Evolutionary conservation across 2,113 vertebrate genomes (phyloP).

Genomic region (Bubo scandiacus): DNA sequence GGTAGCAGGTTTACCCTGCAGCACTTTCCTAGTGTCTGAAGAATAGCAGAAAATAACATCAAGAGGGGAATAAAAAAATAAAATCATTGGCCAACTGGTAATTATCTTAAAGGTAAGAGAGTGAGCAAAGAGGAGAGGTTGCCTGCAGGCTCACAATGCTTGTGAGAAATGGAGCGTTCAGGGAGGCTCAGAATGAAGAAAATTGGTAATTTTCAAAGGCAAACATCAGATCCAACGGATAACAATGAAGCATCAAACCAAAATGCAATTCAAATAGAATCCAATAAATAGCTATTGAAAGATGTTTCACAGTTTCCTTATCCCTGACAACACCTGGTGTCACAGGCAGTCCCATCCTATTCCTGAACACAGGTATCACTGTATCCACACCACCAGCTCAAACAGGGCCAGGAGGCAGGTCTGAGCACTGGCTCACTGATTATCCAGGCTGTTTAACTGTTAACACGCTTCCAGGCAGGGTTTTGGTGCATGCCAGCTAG

Average conservation of each 20-base stretch:
- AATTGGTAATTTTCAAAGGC: slow-evolving; percentile 3
- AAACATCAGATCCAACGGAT: background rate
- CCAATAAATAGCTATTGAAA: background rate
- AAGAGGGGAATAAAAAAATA: background rate
- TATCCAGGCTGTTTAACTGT: background rate
- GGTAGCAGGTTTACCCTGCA: background rate
- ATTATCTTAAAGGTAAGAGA: background rate
- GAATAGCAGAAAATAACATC: background rate
- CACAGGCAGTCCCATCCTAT: background rate
- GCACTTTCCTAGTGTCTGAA: background rate
- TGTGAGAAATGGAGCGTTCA: background rate
- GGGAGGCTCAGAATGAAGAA: background rate
- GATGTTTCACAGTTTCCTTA: background rate
- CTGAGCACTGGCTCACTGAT: background rate
- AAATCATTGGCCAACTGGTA: background rate
- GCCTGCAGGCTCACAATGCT: background rate
- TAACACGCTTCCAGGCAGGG: background rate
- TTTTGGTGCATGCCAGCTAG: background rate
- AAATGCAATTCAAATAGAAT: background rate
- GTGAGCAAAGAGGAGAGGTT: background rate
- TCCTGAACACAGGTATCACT: background rate
- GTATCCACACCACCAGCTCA: background rate
- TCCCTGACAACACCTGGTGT: background rate
- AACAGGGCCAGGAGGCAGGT: background rate
- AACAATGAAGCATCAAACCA: background rate